These are phyloP conservation scores for Lacerta bilineata DNA, from an alignment of 2,797 vertebrate species.

Conservation along the genomic window DNA sequence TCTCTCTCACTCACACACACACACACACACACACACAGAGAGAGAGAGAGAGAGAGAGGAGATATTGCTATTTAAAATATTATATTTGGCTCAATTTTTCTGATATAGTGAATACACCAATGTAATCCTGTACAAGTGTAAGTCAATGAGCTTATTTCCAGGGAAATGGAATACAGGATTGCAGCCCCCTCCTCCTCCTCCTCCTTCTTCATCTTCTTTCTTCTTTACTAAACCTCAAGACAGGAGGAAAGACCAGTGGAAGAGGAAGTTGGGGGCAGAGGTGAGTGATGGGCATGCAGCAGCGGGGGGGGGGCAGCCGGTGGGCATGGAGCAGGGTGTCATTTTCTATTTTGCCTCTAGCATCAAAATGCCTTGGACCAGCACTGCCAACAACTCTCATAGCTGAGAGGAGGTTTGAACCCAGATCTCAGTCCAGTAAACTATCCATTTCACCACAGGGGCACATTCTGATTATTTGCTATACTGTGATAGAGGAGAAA, in stretches of 20 bases:
- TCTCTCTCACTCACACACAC: too few species aligned
- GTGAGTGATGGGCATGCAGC: too few species aligned
- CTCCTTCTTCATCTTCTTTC: constrained; percentile 75
- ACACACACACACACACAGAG: neutral
- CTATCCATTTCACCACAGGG: neutral
- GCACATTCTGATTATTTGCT: neutral
- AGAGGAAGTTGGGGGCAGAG: too few species aligned
- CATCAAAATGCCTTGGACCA: too few species aligned
- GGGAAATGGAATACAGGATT: neutral
- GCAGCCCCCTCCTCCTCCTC: constrained; percentile 66
- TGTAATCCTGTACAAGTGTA: neutral
- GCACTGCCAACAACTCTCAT: too few species aligned
- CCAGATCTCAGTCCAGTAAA: neutral
- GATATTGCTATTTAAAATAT: too few species aligned
- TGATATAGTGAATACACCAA: constrained; percentile 62
- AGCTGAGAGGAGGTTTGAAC: too few species aligned
- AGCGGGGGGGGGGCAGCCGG: too few species aligned
- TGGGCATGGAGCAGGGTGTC: too few species aligned
- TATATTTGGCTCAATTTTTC: constrained; percentile 56
- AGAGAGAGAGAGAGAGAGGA: too few species aligned
- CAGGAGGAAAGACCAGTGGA: constrained; percentile 39
- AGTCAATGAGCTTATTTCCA: too few species aligned
- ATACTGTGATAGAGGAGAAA: neutral
- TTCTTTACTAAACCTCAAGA: constrained; percentile 76
- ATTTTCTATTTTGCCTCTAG: too few species aligned